Evolutionary conservation across 1,140 invertebrate genomes (phyloP).

Genomic region (Polypedilum vanderplanki): DNA sequence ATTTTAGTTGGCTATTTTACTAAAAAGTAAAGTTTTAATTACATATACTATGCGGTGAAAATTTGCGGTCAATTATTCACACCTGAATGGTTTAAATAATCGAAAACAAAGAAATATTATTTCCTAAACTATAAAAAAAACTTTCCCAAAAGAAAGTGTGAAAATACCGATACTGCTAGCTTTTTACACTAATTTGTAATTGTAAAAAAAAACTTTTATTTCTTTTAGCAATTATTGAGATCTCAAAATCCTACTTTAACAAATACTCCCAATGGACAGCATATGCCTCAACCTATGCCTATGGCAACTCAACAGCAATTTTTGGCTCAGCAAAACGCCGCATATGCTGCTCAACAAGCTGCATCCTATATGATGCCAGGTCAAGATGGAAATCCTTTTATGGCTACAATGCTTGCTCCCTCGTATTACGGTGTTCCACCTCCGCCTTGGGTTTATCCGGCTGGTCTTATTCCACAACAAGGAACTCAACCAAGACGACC

Average conservation of each 20-base stretch:
- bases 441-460: slow-evolving; percentile 76
- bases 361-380: slow-evolving; percentile 81
- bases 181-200: not conserved
- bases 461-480: slow-evolving; percentile 64
- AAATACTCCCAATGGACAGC: slow-evolving; percentile 57
- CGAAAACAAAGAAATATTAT: not conserved
- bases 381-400: slow-evolving; percentile 51
- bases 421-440: slow-evolving; percentile 75
- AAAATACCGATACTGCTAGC: not conserved
- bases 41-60: not conserved
- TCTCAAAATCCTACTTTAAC: slow-evolving; percentile 62
- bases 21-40: no score
- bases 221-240: slow-evolving; percentile 75
- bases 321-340: slow-evolving; percentile 43
- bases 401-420: slow-evolving; percentile 53
- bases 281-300: slow-evolving; percentile 62
- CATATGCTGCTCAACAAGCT: slow-evolving; percentile 54
- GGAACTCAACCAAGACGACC: slow-evolving; percentile 62
- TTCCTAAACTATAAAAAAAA: slow-evolving; percentile 1
- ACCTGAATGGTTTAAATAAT: slow-evolving; percentile 11
- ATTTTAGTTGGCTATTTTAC: no score
- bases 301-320: slow-evolving; percentile 49
- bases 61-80: not conserved
- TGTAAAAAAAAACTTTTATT: slow-evolving; percentile 32
- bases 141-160: not conserved